Evolutionary conservation across 1,140 invertebrate genomes (phyloP).

Genomic region (Drosophila ohnishii): DNA sequence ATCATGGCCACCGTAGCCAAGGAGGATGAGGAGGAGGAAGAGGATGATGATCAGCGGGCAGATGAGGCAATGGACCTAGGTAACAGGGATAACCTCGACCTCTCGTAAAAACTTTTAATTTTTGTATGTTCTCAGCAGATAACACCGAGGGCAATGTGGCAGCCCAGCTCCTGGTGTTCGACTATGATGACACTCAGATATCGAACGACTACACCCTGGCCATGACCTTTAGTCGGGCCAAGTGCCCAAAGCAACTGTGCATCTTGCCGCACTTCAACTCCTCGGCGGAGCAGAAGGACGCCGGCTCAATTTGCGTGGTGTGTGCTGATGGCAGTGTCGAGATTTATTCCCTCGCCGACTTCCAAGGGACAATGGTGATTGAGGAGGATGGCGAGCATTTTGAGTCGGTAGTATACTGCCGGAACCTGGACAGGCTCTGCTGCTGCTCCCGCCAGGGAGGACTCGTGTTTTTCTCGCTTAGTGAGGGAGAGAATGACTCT

Average conservation of each 20-base stretch:
- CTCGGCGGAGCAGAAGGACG: constrained; percentile 64
- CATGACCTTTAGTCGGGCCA: constrained; percentile 86
- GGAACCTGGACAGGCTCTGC: constrained; percentile 92
- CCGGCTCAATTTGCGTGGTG: constrained; percentile 84
- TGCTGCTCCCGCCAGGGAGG: constrained; percentile 90
- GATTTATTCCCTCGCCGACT: constrained; percentile 86
- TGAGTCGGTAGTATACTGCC: constrained; percentile 90
- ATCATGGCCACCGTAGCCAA: constrained; percentile 76
- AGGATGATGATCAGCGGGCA: constrained; percentile 55
- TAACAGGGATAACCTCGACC: constrained; percentile 11
- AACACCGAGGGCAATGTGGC: constrained; percentile 67
- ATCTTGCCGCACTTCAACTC: constrained; percentile 84
- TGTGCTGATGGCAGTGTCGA: constrained; percentile 88
- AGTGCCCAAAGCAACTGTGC: constrained; percentile 87
- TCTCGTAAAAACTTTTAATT: neutral
- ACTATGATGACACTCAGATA: constrained; percentile 85
- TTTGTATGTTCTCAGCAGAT: constrained; percentile 21
- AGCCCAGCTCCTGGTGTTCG: constrained; percentile 85
- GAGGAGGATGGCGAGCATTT: constrained; percentile 88
- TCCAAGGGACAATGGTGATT: constrained; percentile 87
- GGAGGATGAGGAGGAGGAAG: constrained; percentile 62
- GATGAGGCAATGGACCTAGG: constrained; percentile 52
- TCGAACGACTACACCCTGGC: constrained; percentile 86
- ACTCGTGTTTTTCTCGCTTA: constrained; percentile 92
- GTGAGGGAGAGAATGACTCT: constrained; percentile 87